Evolutionary conservation across 2,888 invertebrate genomes (phyloP).

Genomic region (Plebejus melissa): DNA sequence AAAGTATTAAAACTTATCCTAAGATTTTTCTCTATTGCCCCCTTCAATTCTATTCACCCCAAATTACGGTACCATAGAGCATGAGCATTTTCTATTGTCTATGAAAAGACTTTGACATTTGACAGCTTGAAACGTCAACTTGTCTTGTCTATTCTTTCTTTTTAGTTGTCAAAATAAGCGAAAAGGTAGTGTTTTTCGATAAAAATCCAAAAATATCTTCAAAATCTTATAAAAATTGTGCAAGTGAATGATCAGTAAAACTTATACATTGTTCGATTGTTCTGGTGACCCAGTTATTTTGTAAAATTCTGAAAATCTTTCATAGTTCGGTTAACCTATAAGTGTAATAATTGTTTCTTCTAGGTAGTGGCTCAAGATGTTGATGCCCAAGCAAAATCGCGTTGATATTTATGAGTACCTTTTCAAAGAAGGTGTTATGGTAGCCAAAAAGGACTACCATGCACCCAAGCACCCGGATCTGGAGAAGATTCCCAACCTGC

Average conservation of each 20-base stretch:
- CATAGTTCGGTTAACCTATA: slow-evolving; percentile 38
- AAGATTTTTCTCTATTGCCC: no score
- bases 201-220: slow-evolving; percentile 40
- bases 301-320: slow-evolving; percentile 21
- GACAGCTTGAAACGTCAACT: not conserved
- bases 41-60: no score
- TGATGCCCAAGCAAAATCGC: slow-evolving; percentile 99
- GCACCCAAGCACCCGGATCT: slow-evolving; percentile 98
- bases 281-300: slow-evolving; percentile 11
- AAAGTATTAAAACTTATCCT: no score
- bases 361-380: slow-evolving; percentile 88
- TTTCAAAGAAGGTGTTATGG: slow-evolving; percentile 99
- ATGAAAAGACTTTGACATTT: slow-evolving; percentile 12
- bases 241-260: not conserved
- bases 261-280: not conserved
- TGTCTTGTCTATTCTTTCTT: slow-evolving; percentile 41
- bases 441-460: slow-evolving; percentile 99
- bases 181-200: slow-evolving; percentile 46
- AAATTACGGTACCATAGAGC: no score
- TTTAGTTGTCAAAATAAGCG: slow-evolving; percentile 52
- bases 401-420: slow-evolving; percentile 98
- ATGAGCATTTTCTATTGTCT: not conserved
- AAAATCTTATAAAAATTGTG: slow-evolving; percentile 39
- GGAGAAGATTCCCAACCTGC: slow-evolving; percentile 96
- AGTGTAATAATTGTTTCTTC: slow-evolving; percentile 52